phyloP scores from a whole-genome alignment of 2,888 invertebrate species.

The Limulus polyphemus region DNA sequence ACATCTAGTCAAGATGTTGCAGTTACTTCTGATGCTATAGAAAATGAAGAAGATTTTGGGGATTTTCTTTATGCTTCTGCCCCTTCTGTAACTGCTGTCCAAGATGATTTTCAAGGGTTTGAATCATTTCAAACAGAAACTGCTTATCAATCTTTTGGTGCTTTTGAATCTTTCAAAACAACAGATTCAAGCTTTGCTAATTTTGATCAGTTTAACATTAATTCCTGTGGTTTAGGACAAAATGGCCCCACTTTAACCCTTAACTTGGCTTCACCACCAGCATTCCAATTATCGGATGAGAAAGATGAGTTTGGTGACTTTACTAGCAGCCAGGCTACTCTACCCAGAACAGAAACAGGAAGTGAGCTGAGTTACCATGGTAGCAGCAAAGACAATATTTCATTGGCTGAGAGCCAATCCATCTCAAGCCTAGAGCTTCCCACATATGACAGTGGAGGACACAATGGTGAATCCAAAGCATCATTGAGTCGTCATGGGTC shows the following conservation, averaged over 20 bases:
- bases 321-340: slow-evolving; percentile 4
- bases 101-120: slow-evolving; percentile 1
- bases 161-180: background rate
- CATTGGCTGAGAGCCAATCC: slow-evolving; percentile 23
- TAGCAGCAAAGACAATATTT: slow-evolving; percentile 15
- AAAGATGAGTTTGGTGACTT: slow-evolving; percentile 24
- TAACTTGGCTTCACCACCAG: too few relatives aligned
- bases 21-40: too few relatives aligned
- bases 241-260: background rate
- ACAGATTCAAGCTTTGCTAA: background rate
- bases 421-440: slow-evolving; percentile 24
- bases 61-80: slow-evolving; percentile 16
- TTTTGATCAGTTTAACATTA: background rate
- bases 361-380: slow-evolving; percentile 13
- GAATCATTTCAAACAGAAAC: background rate
- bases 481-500: slow-evolving; percentile 21
- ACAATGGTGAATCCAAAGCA: slow-evolving; percentile 16
- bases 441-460: slow-evolving; percentile 15
- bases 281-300: background rate
- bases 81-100: background rate
- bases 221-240: background rate
- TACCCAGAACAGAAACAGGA: slow-evolving; percentile 8
- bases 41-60: slow-evolving; percentile 19
- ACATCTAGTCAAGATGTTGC: too few relatives aligned
- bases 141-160: background rate